Evolutionary conservation across 2,797 vertebrate genomes (phyloP), one percentile per base, ranked within the genome.

Genomic region (Lindbergichthys nudifrons): DNA sequence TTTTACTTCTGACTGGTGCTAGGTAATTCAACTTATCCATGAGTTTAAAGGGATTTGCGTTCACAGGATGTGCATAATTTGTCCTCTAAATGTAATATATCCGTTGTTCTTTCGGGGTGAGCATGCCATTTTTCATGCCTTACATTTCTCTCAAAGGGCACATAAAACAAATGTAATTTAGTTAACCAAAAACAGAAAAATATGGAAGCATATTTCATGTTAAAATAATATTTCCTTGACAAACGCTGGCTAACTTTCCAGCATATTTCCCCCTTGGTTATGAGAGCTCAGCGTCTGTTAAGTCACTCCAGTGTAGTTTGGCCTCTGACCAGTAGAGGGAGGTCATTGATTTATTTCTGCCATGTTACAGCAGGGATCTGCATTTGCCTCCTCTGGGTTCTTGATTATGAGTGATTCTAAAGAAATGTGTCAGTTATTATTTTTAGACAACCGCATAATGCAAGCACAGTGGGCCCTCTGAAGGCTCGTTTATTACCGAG

Each of bases 341-440:
- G 88, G 88, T 92, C 92, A 93, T 81, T 92, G 90, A 91, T 94
- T 91, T 88, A 87, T 90, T 93, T 94, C 88, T 89, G 83, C 74
- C 78, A 70, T 85, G 88, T 82, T 84, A 70, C 85, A 79, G 80
- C 84, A 81, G 74, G 70, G 70, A 75, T 85, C 79, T 86, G 84
- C 82, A 79, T 89, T 85, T 70, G 60, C 85, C 82, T 89, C 81
- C 76, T 84, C 77, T 54, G 77, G 71, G 54, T 81, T 84, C 88
- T 70, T 89, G 88, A 92, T 91, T 84, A 88, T 92, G 87, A 93
- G 79, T 90, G 89, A 94, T 92, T 92, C 88, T 86, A 87, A 89
- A 89, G 87, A 94, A 93, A 94, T 80, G 90, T 94, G 92, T 94
- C 92, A 90, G 93, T 93, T 95, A 93, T 94, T 95, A 93, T 94